Evolutionary conservation across 2,797 vertebrate genomes (phyloP).

Genomic region (Pipistrellus pipistrellus): DNA sequence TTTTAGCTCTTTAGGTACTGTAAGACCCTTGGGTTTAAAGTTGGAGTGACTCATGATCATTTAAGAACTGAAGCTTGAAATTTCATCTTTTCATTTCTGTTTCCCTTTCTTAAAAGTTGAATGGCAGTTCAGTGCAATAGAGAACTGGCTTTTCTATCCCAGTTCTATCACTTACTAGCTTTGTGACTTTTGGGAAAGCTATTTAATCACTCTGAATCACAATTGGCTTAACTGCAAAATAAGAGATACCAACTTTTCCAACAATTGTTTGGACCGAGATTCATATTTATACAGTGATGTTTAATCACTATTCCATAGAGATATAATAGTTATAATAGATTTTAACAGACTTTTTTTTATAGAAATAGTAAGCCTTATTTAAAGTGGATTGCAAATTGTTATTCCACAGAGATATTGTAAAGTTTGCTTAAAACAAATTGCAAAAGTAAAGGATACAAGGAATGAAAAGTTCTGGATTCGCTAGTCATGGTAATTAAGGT

Average conservation of each 20-base stretch:
- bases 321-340: neutral
- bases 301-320: neutral
- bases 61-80: constrained; percentile 33
- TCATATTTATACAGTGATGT: neutral
- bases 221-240: neutral
- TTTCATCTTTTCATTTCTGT: constrained; percentile 48
- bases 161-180: neutral
- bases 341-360: neutral
- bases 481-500: neutral
- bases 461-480: constrained; percentile 3
- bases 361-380: constrained; percentile 29
- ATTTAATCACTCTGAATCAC: neutral
- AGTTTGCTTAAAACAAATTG: neutral
- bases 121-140: neutral
- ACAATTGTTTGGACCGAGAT: neutral
- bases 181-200: neutral
- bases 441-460: neutral
- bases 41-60: constrained; percentile 4
- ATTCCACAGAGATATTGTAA: neutral
- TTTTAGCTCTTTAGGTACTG: neutral
- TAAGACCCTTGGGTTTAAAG: neutral
- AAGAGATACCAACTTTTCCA: neutral
- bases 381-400: neutral
- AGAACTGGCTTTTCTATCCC: neutral
- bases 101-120: neutral